Base-by-base conservation (phyloP, 2,113 vertebrate species). In the Neotragus pygmaeus region DNA sequence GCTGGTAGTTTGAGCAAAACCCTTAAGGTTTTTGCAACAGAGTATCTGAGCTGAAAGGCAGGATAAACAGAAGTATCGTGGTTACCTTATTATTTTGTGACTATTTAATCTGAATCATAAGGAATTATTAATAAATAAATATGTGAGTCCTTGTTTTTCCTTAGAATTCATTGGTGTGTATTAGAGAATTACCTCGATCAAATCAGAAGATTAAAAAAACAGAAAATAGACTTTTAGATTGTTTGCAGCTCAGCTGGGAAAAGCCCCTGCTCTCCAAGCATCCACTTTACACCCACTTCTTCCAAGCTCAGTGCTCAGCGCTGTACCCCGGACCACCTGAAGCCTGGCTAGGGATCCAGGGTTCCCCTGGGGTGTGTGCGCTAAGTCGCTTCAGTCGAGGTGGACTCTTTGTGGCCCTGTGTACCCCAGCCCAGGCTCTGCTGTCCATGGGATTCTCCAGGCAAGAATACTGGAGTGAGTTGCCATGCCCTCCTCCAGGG, bases 331-430 rank as follows among this genome's bases (percentile, higher is more conserved):
- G 1, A 7, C 16, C 62, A 16, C 14, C 12, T 30, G 19, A 43
- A 33, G 11, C 1, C 30, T 4, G 23, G 8, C 16, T 10, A 23
- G 21, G 19, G 64, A 36, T 21, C 17, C 0, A 0, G 64, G 33
- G 33, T 66, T 66, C 10, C 62, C 33, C 64, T 0, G 2, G 62
- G 64, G 64, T 70, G 17, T 70, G 64, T 70, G 64, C 9, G 2
- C n/a, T 11, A 66, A 17, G 64, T 21, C 17, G 0, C n/a, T 21
- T 70, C n/a, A 36, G n/a, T 70, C 64, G 0, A 70, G 17, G 11
- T 36, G 64, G 33, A 36, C 17, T 66, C 17, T 36, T 66, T 36
- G 64, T 11, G 33, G 21, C n/a, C 4, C n/a, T 70, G 0, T 70
- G 64, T 70, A 36, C 64, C 64, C n/a, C 5, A 66, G 17, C 64